phyloP scores from a whole-genome alignment of 2,113 vertebrate species.

The Odobenus rosmarus region DNA sequence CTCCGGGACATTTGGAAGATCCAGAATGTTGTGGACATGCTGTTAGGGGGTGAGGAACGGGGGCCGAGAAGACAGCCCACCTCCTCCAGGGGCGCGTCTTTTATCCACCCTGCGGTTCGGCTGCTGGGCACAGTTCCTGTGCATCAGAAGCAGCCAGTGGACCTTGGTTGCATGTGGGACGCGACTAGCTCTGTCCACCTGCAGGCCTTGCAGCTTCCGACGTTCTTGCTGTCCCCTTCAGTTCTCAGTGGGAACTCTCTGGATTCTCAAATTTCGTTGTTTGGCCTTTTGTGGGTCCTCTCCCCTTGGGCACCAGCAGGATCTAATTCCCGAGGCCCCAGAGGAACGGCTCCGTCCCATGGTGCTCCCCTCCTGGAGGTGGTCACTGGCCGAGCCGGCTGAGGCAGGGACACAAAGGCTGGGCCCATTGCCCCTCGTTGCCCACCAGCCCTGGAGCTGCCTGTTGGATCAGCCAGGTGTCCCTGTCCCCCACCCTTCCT shows the following conservation, averaged over 20 bases:
- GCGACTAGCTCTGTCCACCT: too few species aligned
- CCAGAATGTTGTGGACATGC: neutral
- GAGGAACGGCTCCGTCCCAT: neutral
- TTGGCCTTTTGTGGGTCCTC: neutral
- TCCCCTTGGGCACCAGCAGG: neutral
- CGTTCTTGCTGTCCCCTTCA: neutral
- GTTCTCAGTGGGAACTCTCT: neutral
- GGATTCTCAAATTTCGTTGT: neutral
- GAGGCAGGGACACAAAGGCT: neutral
- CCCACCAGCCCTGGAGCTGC: neutral
- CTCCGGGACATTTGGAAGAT: neutral
- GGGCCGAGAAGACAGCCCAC: neutral
- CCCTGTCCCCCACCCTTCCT: neutral
- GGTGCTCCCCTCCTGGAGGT: neutral
- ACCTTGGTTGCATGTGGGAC: neutral
- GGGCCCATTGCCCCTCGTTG: too few species aligned
- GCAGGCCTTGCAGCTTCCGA: neutral
- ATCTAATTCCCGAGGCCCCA: neutral
- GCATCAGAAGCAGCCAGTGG: too few species aligned
- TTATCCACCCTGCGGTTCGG: rapidly evolving
- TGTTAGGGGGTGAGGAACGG: neutral
- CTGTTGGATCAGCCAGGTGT: neutral
- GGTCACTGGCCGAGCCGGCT: neutral
- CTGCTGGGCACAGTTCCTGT: too few species aligned
- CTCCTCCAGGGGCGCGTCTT: neutral